Percentiles rank a stretch among this genome's conserved stretches.
Evolutionary conservation across 2,797 vertebrate genomes (phyloP).

Genomic region (Potorous gilbertii): DNA sequence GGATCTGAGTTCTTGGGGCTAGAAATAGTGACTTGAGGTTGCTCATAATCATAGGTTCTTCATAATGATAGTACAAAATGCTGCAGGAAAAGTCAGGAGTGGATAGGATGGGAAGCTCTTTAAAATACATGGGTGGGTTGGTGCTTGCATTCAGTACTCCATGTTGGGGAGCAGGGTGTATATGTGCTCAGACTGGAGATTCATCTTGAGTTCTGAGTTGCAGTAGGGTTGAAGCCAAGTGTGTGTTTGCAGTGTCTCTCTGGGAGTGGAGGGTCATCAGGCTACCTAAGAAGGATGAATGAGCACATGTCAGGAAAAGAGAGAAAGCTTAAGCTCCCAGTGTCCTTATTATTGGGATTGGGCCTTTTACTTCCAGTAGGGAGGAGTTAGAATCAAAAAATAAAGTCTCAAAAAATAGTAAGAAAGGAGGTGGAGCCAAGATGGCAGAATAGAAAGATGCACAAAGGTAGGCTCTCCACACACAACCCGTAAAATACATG

Average conservation of each 20-base stretch:
- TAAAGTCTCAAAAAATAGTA: too few species aligned
- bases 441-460: too few species aligned
- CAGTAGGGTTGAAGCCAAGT: neutral
- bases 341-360: neutral
- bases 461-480: too few species aligned
- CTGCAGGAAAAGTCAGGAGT: neutral
- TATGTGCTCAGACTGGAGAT: neutral
- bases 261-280: neutral
- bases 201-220: neutral
- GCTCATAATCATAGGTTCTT: neutral
- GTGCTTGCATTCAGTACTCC: neutral
- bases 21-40: neutral
- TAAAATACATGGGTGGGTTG: neutral
- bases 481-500: too few species aligned
- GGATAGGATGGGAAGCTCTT: neutral
- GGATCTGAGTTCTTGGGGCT: neutral
- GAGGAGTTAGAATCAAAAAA: neutral
- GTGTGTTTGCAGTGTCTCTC: neutral
- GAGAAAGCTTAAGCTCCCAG: neutral
- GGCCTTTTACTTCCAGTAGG: neutral
- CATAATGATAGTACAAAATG: neutral
- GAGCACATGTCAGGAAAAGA: neutral
- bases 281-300: neutral
- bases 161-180: neutral
- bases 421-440: too few species aligned